These are phyloP conservation scores for Leptonema lineaticorne DNA, from an alignment of 1,140 invertebrate species.

Conservation along the genomic window DNA sequence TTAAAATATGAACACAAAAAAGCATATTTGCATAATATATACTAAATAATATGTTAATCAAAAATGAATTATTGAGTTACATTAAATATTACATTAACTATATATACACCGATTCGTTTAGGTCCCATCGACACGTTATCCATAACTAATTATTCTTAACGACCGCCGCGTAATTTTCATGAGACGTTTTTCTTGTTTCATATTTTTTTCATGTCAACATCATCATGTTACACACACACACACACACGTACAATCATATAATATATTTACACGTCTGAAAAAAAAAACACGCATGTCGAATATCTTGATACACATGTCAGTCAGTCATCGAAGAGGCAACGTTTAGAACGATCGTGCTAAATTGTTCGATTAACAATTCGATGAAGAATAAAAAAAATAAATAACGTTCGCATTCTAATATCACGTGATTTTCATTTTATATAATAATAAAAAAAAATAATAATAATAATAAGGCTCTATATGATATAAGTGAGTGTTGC, in stretches of 20 bases:
- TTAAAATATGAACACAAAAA: too few species aligned
- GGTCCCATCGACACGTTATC: not conserved
- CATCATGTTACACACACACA: too few species aligned
- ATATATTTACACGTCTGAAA: not conserved
- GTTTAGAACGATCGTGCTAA: not conserved
- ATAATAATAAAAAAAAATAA: too few species aligned
- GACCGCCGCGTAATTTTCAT: too few species aligned
- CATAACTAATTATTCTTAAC: constrained; percentile 10
- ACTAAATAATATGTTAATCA: too few species aligned
- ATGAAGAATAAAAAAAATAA: too few species aligned
- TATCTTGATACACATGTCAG: not conserved
- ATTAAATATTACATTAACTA: not conserved
- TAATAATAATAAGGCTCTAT: too few species aligned
- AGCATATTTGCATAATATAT: too few species aligned
- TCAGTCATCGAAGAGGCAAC: not conserved
- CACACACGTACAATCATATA: not conserved
- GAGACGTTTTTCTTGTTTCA: too few species aligned
- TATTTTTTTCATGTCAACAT: too few species aligned
- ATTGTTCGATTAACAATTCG: not conserved
- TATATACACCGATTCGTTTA: not conserved
- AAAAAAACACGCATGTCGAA: not conserved
- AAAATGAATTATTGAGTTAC: too few species aligned
- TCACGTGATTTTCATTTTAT: not conserved
- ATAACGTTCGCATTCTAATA: not conserved
- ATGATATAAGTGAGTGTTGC: not conserved